Base-by-base conservation (phyloP, 2,797 vertebrate genomes). In the Sus cebifrons region DNA sequence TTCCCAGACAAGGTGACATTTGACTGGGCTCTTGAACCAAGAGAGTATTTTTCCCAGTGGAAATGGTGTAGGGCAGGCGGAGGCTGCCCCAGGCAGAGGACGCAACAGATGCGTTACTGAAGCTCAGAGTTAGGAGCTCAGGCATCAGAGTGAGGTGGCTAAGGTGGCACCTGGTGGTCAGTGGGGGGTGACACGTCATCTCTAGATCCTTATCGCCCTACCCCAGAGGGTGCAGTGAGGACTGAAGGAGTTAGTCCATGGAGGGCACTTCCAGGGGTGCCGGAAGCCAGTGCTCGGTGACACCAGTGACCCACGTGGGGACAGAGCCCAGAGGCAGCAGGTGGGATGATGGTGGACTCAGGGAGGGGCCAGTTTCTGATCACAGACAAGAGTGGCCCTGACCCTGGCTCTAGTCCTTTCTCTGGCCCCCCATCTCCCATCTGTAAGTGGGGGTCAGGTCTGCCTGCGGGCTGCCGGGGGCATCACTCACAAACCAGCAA, bases 211-310 rank as follows among this genome's bases (percentile, higher is more conserved):
- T n/a, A 32, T 2, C 23, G 29, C 65, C 1, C 15, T 20, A 73
- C 10, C 17, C 29, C 44, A 13, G 8, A n/a, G 25, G 21, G 40
- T 17, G 13, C 36, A 13, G 21, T n/a, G 29, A 67, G 18, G 25
- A 25, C 15, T n/a, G 23, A 71, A 81, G 11, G 65, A 65, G 23
- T 18, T 58, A 27, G 32, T 3, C 0, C 54, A 62, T 0, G 0
- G 79, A 81, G 75, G 0, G 0, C 5, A 2, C 67, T 67, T 64
- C 21, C 1, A 60, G 58, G n/a, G 32, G 20, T 44, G 21, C 77
- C 21, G 0, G 0, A n/a, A 65, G 58, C 49, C 67, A 56, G 40
- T 17, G 54, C 75, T 81, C 2, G 0, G 44, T 70, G 40, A 78
- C 40, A 44, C 64, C 25, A 21, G 44, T 13, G 0, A 32, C 13